Percentiles rank a stretch among this genome's conserved stretches.
Conservation (phyloP, 2,888 invertebrate species). For the Yponomeuta evonymella region DNA sequence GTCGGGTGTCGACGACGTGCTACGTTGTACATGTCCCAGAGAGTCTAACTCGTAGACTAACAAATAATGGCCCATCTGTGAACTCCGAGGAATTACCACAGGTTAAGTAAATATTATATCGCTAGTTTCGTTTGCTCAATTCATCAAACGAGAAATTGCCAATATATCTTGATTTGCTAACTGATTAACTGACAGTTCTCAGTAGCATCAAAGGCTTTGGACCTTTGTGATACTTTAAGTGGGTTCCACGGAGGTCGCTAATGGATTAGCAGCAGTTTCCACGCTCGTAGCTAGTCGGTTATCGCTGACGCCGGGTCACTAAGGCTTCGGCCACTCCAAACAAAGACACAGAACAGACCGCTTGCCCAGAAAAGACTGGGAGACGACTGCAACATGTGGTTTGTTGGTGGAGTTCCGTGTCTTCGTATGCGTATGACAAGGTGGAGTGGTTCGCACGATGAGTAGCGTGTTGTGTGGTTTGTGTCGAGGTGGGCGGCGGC, state of each 20-base stretch:
- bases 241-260: background rate
- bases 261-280: background rate
- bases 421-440: background rate
- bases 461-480: slow-evolving; percentile 76
- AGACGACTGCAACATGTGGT: background rate
- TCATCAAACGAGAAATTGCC: too few relatives aligned
- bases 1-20: slow-evolving; percentile 25
- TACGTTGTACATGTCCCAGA: background rate
- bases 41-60: background rate
- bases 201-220: too few relatives aligned
- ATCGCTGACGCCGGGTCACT: slow-evolving; percentile 2
- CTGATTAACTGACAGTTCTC: too few relatives aligned
- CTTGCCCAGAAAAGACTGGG: background rate
- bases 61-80: background rate
- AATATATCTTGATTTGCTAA: too few relatives aligned
- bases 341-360: background rate
- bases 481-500: slow-evolving; percentile 78
- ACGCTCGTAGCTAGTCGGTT: background rate
- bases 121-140: too few relatives aligned
- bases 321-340: background rate
- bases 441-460: background rate
- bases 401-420: background rate
- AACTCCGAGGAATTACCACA: background rate
- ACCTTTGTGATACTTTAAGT: background rate
- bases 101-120: too few relatives aligned